Percentiles rank a stretch among this genome's conserved stretches.
Conservation (phyloP, 2,113 vertebrate genomes). For the Benitochromis conjunctus region DNA sequence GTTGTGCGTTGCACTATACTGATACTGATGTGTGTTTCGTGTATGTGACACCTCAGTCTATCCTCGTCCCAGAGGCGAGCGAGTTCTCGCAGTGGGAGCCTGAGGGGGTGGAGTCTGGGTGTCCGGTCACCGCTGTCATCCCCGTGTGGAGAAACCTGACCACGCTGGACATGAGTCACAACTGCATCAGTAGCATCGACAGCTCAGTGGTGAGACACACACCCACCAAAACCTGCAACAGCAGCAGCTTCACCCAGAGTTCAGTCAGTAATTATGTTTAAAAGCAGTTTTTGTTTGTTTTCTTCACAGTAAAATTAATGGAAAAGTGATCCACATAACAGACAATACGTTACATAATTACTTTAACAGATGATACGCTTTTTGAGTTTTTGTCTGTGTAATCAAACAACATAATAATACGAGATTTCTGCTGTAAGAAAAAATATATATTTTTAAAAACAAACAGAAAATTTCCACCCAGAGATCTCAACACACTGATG, state of each 20-base stretch:
- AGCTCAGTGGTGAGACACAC: conserved; percentile 85
- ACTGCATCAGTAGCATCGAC: conserved; percentile 84
- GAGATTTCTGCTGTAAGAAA: neutral
- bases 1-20: neutral
- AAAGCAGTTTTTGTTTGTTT: neutral
- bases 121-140: conserved; percentile 86
- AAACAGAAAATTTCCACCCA: neutral
- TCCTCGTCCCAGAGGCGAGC: conserved; percentile 88
- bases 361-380: neutral
- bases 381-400: neutral
- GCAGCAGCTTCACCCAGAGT: neutral
- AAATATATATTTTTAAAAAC: neutral
- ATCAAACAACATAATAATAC: neutral
- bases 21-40: neutral
- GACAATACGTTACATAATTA: neutral
- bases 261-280: neutral
- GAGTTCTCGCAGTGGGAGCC: conserved; percentile 95
- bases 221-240: neutral
- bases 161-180: conserved; percentile 95
- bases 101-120: conserved; percentile 77
- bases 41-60: conserved; percentile 69
- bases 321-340: neutral
- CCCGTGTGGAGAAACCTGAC: conserved; percentile 89
- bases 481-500: neutral
- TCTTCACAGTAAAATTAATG: neutral